These are phyloP conservation scores for Pterobdella sp. DNA, from an alignment of 2,888 invertebrate species.

Conservation along the genomic window DNA sequence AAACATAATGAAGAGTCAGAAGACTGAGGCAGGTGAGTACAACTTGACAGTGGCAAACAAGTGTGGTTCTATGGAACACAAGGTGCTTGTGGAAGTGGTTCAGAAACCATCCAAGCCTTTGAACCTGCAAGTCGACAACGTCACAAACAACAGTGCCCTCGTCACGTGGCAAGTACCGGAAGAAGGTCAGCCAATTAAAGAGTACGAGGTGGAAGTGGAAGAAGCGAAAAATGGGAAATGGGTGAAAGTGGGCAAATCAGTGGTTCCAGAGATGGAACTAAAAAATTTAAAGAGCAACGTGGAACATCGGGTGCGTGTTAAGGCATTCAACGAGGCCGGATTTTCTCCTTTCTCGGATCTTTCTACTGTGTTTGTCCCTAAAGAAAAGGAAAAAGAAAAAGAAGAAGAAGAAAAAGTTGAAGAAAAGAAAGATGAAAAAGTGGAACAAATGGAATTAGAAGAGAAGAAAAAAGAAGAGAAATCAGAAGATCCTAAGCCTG, in stretches of 20 bases:
- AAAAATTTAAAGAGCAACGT: background rate
- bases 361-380: too few species aligned
- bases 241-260: conserved; percentile 82
- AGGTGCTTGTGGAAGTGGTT: conserved; percentile 45
- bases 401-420: conserved; percentile 9
- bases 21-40: conserved; percentile 39
- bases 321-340: too few species aligned
- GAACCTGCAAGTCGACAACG: conserved; percentile 40
- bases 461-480: background rate
- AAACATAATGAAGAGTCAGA: conserved; percentile 37
- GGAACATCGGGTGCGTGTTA: too few species aligned
- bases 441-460: background rate
- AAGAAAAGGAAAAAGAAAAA: conserved; percentile 13
- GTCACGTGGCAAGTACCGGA: conserved; percentile 48
- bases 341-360: too few species aligned
- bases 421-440: conserved; percentile 12
- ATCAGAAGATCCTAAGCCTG: conserved; percentile 3
- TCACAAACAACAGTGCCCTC: conserved; percentile 45
- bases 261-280: conserved; percentile 55
- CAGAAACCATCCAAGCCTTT: conserved; percentile 55
- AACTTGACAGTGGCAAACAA: conserved; percentile 39
- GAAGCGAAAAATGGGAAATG: conserved; percentile 65
- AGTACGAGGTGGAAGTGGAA: conserved; percentile 45
- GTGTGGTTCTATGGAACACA: conserved; percentile 35
- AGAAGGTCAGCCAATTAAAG: conserved; percentile 49